Evolutionary conservation across 1,140 invertebrate species (phyloP).

Genomic region (Cotesia vestalis): DNA sequence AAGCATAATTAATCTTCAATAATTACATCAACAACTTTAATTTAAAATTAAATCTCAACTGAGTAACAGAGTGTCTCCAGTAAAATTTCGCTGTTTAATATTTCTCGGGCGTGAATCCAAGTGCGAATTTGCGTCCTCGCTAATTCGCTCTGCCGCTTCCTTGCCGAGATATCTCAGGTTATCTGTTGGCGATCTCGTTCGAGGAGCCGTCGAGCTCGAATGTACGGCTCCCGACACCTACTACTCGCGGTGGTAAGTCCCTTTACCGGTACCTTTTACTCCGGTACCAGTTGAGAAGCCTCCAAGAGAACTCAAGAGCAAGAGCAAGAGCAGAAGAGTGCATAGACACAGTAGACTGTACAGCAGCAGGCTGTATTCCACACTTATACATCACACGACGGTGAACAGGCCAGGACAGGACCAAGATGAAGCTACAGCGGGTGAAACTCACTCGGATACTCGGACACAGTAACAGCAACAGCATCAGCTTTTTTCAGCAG

Average conservation of each 20-base stretch:
- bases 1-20: no score
- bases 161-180: slow-evolving; percentile 16
- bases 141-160: slow-evolving; percentile 29
- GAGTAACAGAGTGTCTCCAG: background rate
- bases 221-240: slow-evolving; percentile 29
- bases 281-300: background rate
- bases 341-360: background rate
- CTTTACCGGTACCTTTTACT: no score
- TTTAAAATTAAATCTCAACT: no score
- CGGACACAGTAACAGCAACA: no score
- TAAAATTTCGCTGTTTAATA: background rate
- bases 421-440: slow-evolving; percentile 4
- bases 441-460: slow-evolving; percentile 2
- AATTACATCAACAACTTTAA: no score
- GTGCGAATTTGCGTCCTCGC: slow-evolving; percentile 34
- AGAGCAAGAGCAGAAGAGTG: background rate
- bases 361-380: slow-evolving; percentile 18
- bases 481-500: no score
- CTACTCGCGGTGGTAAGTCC: no score
- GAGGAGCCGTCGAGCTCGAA: background rate
- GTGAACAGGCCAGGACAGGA: background rate
- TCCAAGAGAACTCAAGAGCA: slow-evolving; percentile 27
- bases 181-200: slow-evolving; percentile 13
- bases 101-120: slow-evolving; percentile 28
- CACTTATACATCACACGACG: background rate